Percentiles rank a stretch among this genome's conserved stretches.
Evolutionary conservation across 2,888 invertebrate genomes (phyloP).

Genomic region (Eupithecia pulchellata): DNA sequence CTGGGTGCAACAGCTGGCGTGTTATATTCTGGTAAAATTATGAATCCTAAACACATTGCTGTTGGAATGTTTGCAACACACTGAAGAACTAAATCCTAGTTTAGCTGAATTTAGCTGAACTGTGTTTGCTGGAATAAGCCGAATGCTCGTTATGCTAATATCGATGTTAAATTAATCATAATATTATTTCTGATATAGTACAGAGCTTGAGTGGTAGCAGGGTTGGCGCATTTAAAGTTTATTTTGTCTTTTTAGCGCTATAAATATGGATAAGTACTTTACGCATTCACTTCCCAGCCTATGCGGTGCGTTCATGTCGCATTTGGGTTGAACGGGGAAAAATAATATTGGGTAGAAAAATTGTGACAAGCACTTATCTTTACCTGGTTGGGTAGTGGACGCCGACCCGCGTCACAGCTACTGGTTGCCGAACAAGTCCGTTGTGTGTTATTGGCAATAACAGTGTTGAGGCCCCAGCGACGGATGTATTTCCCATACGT

Average conservation of each 20-base stretch:
- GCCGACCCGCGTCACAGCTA: too few species aligned
- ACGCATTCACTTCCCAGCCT: too few species aligned
- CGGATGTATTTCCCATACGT: too few species aligned
- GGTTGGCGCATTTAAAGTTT: slow-evolving; percentile 14
- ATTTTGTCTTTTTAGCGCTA: background rate
- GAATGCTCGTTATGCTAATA: slow-evolving; percentile 42
- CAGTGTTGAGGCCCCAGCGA: too few species aligned
- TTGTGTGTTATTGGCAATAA: too few species aligned
- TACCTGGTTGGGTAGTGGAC: too few species aligned
- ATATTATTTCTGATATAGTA: slow-evolving; percentile 45
- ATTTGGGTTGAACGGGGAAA: too few species aligned
- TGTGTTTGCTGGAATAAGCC: slow-evolving; percentile 23
- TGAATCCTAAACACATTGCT: slow-evolving; percentile 4
- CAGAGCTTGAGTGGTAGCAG: slow-evolving; percentile 30
- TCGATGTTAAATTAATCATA: slow-evolving; percentile 49
- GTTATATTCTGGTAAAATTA: slow-evolving; percentile 1
- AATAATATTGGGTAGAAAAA: too few species aligned
- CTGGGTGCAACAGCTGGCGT: background rate
- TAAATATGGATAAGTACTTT: background rate
- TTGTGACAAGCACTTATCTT: too few species aligned
- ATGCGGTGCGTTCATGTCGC: too few species aligned
- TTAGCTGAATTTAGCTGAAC: slow-evolving; percentile 7
- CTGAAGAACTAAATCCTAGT: slow-evolving; percentile 16
- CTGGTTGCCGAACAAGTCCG: too few species aligned
- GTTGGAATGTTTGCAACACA: slow-evolving; percentile 13